Base-by-base conservation (phyloP, 2,888 invertebrate species). In the Drosophila histrio region DNA sequence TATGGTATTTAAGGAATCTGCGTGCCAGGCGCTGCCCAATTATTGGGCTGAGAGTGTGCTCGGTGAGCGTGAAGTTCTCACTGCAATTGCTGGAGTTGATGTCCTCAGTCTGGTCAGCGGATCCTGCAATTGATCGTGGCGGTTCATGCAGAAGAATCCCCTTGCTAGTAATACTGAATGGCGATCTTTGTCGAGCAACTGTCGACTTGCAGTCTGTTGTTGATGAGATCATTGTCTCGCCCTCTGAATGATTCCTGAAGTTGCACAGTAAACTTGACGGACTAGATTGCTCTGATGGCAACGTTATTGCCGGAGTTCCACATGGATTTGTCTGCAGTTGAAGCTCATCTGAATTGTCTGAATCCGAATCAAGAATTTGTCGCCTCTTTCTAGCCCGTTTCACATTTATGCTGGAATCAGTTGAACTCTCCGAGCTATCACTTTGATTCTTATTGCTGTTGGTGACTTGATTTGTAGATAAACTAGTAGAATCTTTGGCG, bases 1-100 rank as follows among this genome's bases (percentile, higher is more conserved):
- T 49, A 52, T 91, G 77, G 32, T 87, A 87, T 49, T 82, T 90
- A 0, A 90, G 39, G 28, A 88, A 89, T 34, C 85, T 83, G 0
- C 62, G 63, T 0, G 91, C 85, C 0, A 49, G 50, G 2, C 80
- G 75, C 22, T 63, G 34, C 2, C 91, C 91, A 61, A 91, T 81
- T 0, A 79, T 52, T 2, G 61, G 66, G 2, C 76, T 70, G 5
- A 91, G 71, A 34, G 77, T 64, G 2, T 89, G 77, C 59, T 85
- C 79, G n/a, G 88, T 90, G 4, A 91, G 76, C 0, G 72, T 75
- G 21, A 88, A 89, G n/a, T 66, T 21, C 17, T 4, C 6, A 17
- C 66, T 47, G 1, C 65, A 68, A 17, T 63, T 64, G 9, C 32
- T 24, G 15, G 46, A 53, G 2, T 13, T 38, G 11, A 30, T 21